Evolutionary conservation across 2,797 vertebrate species (phyloP).

Genomic region (Pitangus sulphuratus): DNA sequence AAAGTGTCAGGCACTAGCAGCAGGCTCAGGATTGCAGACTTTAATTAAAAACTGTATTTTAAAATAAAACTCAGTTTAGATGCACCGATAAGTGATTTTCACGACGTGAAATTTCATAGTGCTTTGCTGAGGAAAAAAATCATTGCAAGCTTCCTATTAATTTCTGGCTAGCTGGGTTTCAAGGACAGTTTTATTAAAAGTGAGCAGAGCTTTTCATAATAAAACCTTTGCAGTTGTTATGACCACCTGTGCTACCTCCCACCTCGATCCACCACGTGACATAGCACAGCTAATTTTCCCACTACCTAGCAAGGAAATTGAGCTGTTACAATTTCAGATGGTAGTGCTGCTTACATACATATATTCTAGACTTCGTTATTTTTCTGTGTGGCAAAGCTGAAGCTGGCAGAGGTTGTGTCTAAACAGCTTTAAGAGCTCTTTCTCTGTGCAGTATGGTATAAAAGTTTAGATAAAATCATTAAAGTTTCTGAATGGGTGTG

Average conservation of each 20-base stretch:
- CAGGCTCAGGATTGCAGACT: conserved; percentile 33
- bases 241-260: conserved; percentile 46
- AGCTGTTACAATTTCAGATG: conserved; percentile 4
- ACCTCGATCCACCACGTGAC: background rate
- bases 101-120: conserved; percentile 12
- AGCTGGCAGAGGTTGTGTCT: background rate
- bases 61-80: conserved; percentile 50
- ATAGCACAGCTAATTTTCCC: conserved; percentile 25
- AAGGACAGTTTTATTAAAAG: conserved; percentile 67
- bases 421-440: background rate
- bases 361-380: conserved; percentile 19
- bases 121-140: conserved; percentile 16
- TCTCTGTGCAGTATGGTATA: background rate
- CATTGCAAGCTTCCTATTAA: conserved; percentile 38
- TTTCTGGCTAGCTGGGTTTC: conserved; percentile 50
- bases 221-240: conserved; percentile 50
- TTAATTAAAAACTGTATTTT: conserved; percentile 69
- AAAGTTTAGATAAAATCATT: conserved; percentile 11
- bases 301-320: conserved; percentile 33
- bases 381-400: background rate
- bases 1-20: conserved; percentile 41
- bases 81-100: conserved; percentile 41
- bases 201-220: conserved; percentile 41
- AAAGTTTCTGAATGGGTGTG: background rate
- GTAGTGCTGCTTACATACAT: background rate